Evolutionary conservation across 2,888 invertebrate genomes (phyloP).

Genomic region (Hoplodrina ambigua): DNA sequence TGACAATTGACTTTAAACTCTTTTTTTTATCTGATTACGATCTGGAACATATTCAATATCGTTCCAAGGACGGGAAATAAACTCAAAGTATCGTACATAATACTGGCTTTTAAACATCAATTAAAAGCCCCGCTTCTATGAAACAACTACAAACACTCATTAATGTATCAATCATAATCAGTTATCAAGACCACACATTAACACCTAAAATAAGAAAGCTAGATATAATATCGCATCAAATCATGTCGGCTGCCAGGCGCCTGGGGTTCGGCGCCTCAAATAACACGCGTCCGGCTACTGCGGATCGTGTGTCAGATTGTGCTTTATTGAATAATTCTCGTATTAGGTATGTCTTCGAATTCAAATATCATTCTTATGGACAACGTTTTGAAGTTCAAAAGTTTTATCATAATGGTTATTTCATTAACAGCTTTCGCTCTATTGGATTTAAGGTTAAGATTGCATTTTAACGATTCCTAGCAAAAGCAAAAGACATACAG

Average conservation of each 20-base stretch:
- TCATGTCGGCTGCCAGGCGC: slow-evolving; percentile 65
- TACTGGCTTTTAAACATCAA: slow-evolving; percentile 3
- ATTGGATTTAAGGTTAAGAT: too few relatives aligned
- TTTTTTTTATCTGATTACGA: too few relatives aligned
- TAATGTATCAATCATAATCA: slow-evolving; percentile 43
- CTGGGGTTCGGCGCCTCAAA: slow-evolving; percentile 71
- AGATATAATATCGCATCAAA: slow-evolving; percentile 57
- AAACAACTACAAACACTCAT: slow-evolving; percentile 35
- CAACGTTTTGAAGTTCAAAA: neutral
- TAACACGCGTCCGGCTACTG: slow-evolving; percentile 68
- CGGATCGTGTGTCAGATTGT: slow-evolving; percentile 58
- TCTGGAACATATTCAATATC: too few relatives aligned
- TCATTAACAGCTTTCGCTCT: too few relatives aligned
- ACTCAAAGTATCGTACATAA: neutral
- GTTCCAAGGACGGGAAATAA: neutral
- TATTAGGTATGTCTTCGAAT: slow-evolving; percentile 12
- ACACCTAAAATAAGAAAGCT: slow-evolving; percentile 58
- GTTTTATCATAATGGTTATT: neutral
- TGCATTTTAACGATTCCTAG: too few relatives aligned
- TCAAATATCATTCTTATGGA: neutral
- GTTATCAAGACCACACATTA: slow-evolving; percentile 54
- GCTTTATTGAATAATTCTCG: slow-evolving; percentile 53
- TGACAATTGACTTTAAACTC: too few relatives aligned
- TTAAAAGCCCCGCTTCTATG: slow-evolving; percentile 4
- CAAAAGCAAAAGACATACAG: too few relatives aligned